These are phyloP conservation scores for Apodemia mormo DNA, from an alignment of 2,888 invertebrate species.

Conservation along the genomic window DNA sequence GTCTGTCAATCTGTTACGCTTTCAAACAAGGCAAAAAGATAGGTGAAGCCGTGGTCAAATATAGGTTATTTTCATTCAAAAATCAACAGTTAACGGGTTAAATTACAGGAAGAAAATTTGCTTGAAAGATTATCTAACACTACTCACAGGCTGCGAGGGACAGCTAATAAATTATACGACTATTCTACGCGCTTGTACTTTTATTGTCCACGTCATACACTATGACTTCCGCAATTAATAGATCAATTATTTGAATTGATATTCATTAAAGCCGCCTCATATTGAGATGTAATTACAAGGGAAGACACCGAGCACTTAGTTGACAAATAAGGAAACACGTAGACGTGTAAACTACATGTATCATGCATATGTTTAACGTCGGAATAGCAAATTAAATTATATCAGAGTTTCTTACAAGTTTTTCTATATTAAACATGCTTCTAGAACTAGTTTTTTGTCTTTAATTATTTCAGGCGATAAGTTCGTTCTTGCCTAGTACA, in stretches of 20 bases:
- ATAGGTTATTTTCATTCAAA: too few relatives aligned
- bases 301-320: slow-evolving; percentile 50
- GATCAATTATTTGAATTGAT: slow-evolving; percentile 57
- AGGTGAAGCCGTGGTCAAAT: too few relatives aligned
- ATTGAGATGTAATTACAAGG: slow-evolving; percentile 50
- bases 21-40: too few relatives aligned
- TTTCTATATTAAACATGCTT: too few relatives aligned
- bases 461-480: too few relatives aligned
- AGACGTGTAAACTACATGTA: slow-evolving; percentile 8
- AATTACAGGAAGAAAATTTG: too few relatives aligned
- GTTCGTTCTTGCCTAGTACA: too few relatives aligned
- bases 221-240: slow-evolving; percentile 50
- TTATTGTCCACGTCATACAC: slow-evolving; percentile 33
- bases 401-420: neutral
- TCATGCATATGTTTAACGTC: slow-evolving; percentile 30
- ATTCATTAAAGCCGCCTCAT: slow-evolving; percentile 49
- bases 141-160: too few relatives aligned
- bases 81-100: too few relatives aligned
- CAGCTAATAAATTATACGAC: neutral
- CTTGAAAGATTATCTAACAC: too few relatives aligned
- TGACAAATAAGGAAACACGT: slow-evolving; percentile 43
- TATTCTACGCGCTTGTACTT: neutral
- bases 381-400: slow-evolving; percentile 17
- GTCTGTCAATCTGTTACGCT: too few relatives aligned
- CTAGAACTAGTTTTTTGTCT: too few relatives aligned